phyloP scores from a whole-genome alignment of 1,140 invertebrate genomes.

The Drosophila sucinea region DNA sequence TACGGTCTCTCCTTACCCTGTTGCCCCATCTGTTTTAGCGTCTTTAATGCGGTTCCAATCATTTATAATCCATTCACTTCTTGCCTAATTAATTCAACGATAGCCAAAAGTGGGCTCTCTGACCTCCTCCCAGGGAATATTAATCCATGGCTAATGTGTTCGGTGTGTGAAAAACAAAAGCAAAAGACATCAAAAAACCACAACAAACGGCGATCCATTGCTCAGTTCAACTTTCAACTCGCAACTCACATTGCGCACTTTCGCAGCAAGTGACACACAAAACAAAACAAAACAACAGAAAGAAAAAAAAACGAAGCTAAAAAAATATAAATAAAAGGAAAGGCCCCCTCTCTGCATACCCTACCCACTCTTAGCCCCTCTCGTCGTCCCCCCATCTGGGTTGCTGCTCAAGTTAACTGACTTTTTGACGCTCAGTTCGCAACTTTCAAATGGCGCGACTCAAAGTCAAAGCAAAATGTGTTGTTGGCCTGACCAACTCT shows the following conservation, averaged over 20 bases:
- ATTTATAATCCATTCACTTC: slow-evolving; percentile 55
- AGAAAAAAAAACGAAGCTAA: slow-evolving; percentile 23
- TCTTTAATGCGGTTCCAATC: slow-evolving; percentile 1
- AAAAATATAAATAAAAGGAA: slow-evolving; percentile 50
- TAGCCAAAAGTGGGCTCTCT: slow-evolving; percentile 44
- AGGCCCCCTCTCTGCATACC: slow-evolving; percentile 43
- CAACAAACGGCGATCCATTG: slow-evolving; percentile 37
- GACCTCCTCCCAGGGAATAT: slow-evolving; percentile 52
- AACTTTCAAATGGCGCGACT: slow-evolving; percentile 72
- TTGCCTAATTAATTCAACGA: slow-evolving; percentile 46
- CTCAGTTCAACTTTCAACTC: slow-evolving; percentile 75
- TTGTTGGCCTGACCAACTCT: slow-evolving; percentile 51
- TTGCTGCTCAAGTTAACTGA: slow-evolving; percentile 22
- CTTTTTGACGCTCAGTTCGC: slow-evolving; percentile 63
- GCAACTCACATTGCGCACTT: slow-evolving; percentile 71
- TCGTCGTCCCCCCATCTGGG: not conserved
- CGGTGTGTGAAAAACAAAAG: slow-evolving; percentile 50
- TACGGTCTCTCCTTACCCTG: too few relatives aligned
- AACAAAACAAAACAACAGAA: slow-evolving; percentile 28
- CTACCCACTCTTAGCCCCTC: slow-evolving; percentile 20
- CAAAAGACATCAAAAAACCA: slow-evolving; percentile 2
- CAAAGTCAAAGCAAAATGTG: slow-evolving; percentile 33
- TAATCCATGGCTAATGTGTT: slow-evolving; percentile 56
- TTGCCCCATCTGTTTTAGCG: not conserved
- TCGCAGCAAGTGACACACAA: slow-evolving; percentile 76